Conservation (phyloP, 2,113 vertebrate species). For the Silurus asotus region DNA sequence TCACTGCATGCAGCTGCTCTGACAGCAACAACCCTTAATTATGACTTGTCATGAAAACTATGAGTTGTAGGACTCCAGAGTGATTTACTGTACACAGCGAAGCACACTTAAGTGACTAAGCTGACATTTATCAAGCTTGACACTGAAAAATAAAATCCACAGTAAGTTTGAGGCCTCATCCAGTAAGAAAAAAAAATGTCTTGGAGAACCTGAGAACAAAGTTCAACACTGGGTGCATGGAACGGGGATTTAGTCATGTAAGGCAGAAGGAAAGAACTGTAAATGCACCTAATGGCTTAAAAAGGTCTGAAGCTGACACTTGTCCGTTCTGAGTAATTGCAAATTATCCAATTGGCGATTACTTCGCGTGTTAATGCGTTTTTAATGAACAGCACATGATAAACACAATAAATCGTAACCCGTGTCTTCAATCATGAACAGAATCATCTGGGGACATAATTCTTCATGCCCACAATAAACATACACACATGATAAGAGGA, state of each 20-base stretch:
- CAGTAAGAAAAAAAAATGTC: neutral
- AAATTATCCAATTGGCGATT: constrained; percentile 1
- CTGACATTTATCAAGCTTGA: constrained; percentile 26
- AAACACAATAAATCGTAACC: neutral
- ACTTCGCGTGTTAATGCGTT: neutral
- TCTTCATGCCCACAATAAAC: neutral
- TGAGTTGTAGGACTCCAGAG: neutral
- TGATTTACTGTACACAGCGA: constrained; percentile 16
- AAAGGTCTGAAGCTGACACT: constrained; percentile 25
- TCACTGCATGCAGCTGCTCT: constrained; percentile 16
- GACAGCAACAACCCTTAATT: constrained; percentile 34
- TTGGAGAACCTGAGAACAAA: neutral
- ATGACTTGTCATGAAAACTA: constrained; percentile 39
- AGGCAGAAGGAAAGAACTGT: neutral
- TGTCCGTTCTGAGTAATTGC: constrained; percentile 5
- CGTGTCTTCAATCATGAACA: neutral
- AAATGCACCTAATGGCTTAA: neutral
- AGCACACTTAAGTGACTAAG: neutral
- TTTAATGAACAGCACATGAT: constrained; percentile 22
- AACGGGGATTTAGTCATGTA: neutral
- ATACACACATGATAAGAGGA: neutral
- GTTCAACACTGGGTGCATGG: neutral
- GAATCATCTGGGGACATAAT: neutral
- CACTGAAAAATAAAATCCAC: constrained; percentile 10
- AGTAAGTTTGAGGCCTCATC: neutral